Base-by-base conservation (phyloP, 2,888 invertebrate species). In the Branchinecta sandiegonensis region DNA sequence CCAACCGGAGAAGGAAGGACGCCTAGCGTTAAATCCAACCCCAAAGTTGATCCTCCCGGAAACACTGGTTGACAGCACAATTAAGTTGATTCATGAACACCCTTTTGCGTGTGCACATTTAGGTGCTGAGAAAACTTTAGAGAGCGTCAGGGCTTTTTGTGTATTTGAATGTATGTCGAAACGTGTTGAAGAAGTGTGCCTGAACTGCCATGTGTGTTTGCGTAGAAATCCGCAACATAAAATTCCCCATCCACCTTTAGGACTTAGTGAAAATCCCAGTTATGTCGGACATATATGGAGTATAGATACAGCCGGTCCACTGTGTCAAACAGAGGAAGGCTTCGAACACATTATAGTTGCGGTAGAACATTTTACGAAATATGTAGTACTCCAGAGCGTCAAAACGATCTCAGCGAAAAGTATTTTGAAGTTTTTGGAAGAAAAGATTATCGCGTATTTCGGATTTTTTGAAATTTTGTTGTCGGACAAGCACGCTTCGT, bases 261-360 rank as follows among this genome's bases (percentile, higher is more conserved):
- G 56, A 14, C 56, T n/a, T 14, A 56, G 56, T 9, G 9, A 56
- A 56, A 14, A n/a, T 56, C 56, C 56, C 14, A 14, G n/a, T 56
- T 56, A 56, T 56, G 56, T 56, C 9, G n/a, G 56, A n/a, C 56
- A 56, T 14, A 56, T 56, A 56, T 56, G 56, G 56, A 56, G 56
- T 56, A 56, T 56, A 14, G 56, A 56, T 14, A 56, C 56, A 14
- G 9, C 56, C 8, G 56, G 56, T 56, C 56, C n/a, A 56, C 14
- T 56, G 14, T 14, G n/a, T 8, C 7, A 56, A 56, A 56, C 56
- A 8, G 9, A 56, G 8, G 56, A 56, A 56, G 56, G 56, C n/a
- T 56, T 56, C 7, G 56, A 56, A 14, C 56, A 7, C 9, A 14
- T 56, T 8, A 8, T 56, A 56, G 9, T 56, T 8, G 56, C 56